A percentile compares a stretch with the other conserved stretches of the same genome.
phyloP scores from a whole-genome alignment of 1,140 invertebrate genomes.

The Drosophila santomea region DNA sequence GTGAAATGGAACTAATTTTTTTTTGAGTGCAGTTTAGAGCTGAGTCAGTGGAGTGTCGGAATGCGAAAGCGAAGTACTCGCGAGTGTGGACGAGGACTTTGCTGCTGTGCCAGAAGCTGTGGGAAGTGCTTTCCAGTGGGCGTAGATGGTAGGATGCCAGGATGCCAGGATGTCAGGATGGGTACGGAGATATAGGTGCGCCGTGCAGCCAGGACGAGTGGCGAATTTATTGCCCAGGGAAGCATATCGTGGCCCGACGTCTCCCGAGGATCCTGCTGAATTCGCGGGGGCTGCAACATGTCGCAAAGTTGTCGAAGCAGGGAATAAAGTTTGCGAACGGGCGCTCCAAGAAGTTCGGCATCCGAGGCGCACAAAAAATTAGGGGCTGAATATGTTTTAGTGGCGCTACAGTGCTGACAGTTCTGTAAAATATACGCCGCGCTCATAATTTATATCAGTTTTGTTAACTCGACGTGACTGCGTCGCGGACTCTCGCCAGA shows the following conservation, averaged over 20 bases:
- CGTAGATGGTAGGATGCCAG: background rate
- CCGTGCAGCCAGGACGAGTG: conserved; percentile 34
- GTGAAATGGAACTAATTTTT: background rate
- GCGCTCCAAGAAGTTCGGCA: conserved; percentile 56
- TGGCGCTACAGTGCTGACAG: conserved; percentile 75
- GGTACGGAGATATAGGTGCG: conserved; percentile 13
- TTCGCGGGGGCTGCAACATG: conserved; percentile 68
- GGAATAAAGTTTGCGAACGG: conserved; percentile 43
- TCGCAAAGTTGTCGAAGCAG: conserved; percentile 77
- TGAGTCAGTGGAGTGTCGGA: conserved; percentile 20
- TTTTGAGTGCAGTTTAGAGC: conserved; percentile 9
- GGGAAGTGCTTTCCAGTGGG: conserved; percentile 21
- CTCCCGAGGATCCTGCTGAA: conserved; percentile 33
- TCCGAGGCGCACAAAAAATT: conserved; percentile 57
- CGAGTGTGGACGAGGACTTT: conserved; percentile 11
- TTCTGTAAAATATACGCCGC: conserved; percentile 77
- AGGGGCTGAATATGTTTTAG: conserved; percentile 75
- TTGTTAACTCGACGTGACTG: conserved; percentile 80
- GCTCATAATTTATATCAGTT: conserved; percentile 81
- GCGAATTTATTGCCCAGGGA: conserved; percentile 80
- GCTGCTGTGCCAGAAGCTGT: conserved; percentile 9
- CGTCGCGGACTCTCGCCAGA: conserved; percentile 52
- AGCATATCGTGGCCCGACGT: conserved; percentile 67
- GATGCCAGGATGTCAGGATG: conserved; percentile 6
- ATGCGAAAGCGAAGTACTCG: conserved; percentile 22